phyloP scores from a whole-genome alignment of 2,888 invertebrate species.

The Amitus sp. region DNA sequence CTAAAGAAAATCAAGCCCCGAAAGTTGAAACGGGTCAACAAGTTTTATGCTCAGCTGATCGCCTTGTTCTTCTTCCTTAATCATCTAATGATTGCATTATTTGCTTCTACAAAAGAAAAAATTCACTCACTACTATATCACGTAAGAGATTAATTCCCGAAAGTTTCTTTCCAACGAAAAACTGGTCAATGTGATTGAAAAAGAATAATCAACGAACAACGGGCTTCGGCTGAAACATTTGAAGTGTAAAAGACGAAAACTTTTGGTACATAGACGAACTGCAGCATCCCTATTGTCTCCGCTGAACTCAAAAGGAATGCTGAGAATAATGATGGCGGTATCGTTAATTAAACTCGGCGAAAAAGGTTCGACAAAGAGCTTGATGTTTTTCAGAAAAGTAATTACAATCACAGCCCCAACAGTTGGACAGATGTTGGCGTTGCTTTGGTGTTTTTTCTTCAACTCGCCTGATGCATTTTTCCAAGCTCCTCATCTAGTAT shows the following conservation, averaged over 20 bases:
- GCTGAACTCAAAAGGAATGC: constrained; percentile 37
- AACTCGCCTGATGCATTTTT: constrained; percentile 6
- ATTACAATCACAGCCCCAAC: constrained; percentile 32
- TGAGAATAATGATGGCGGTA: constrained; percentile 41
- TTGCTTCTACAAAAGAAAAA: not conserved
- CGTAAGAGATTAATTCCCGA: not conserved
- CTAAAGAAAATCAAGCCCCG: too few species aligned
- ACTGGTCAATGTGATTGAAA: constrained; percentile 32
- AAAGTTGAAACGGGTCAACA: too few species aligned
- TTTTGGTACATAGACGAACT: constrained; percentile 33
- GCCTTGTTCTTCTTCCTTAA: too few species aligned
- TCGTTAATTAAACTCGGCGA: constrained; percentile 42
- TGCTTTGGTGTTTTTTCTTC: constrained; percentile 1
- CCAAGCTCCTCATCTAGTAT: too few species aligned
- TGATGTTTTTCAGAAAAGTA: constrained; percentile 40
- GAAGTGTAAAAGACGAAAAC: constrained; percentile 40
- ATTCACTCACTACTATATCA: not conserved
- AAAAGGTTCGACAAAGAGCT: constrained; percentile 37
- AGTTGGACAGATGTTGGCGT: constrained; percentile 10
- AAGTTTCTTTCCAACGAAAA: not conserved
- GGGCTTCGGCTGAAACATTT: constrained; percentile 34
- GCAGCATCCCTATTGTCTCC: constrained; percentile 40
- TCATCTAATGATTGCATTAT: too few species aligned
- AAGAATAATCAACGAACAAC: constrained; percentile 23
- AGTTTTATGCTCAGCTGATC: too few species aligned